Base-by-base conservation (phyloP, 1,140 invertebrate genomes). In the Nasonia vitripennis region DNA sequence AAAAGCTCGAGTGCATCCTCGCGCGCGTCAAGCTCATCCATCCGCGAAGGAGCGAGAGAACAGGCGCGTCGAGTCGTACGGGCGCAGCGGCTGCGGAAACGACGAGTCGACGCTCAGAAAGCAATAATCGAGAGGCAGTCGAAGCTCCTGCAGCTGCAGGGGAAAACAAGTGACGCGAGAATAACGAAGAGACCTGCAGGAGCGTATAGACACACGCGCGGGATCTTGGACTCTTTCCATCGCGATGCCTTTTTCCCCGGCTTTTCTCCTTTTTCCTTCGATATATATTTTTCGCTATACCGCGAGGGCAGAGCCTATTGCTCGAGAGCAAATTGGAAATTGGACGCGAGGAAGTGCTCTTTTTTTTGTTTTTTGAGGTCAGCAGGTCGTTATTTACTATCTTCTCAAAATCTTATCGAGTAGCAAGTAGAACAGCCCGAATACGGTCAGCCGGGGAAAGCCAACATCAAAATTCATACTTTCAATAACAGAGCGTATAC, bases 41-140 rank as follows among this genome's bases (percentile, higher is more conserved):
- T 71, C 70, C 80, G 70, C 67, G 45, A 78, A 67, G 23, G 45
- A 51, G 68, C 9, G 67, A 20, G 67, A 20, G 27, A 37, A 81
- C 68, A 67, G 62, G 67, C 34, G 78, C 55, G 77, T 62, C 23
- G 48, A 78, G 51, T 62, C 55, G 55, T 62, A 20, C 71, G 27
- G 27, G 34, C 73, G 20, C 55, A 41, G 37, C 17, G 31, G 34
- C 73, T 34, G 73, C 27, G 73, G 74, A 34, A 75, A 41, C 74
- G 74, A 78, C 41, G 27, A 48, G 41, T 41, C 68, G 37, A 31
- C 78, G 51, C 78, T 51, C 41, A 79, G 78, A 62, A 75, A 23
- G 71, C 74, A 83, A 83, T 83, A 83, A 83, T 83, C 81, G 81
- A 83, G 81, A 75, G 62, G 73, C 20, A 51, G 81, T 2, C 9